Evolutionary conservation across 2,797 vertebrate species (phyloP), one percentile per base, ranked within the genome.

Genomic region (Leptatherina wallacei): DNA sequence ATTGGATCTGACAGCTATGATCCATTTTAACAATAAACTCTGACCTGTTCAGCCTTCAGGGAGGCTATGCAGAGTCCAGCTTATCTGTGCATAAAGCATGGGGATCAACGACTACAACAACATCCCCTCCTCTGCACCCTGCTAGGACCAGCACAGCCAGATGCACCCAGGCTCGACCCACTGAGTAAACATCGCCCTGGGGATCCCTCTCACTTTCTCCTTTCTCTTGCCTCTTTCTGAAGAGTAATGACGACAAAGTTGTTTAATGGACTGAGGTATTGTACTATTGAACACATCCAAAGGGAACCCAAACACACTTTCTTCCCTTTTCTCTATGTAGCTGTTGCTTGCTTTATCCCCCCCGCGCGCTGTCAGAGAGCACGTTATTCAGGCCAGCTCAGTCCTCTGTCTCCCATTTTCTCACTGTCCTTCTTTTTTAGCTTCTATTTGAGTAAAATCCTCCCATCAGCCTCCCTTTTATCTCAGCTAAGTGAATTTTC

Each of bases 121-220:
- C 63, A 51, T 55, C 58, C 64, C 74, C 49, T 63, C 58, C 64
- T 64, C 57, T 32, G 57, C 61, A 0, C 61, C 84, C 79, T 75
- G 76, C 80, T 77, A 77, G 22, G 80, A 75, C 27, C 12, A 4
- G 61, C 73, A 74, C 75, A 66, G 75, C 36, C 0, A 32, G 61
- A 71, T 65, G 42, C 68, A 75, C 71, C 57, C 40, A 71, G 70
- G 70, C 75, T 78, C 76, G 83, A 82, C 77, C 76, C 69, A 65
- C 58, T 62, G 65, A 83, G 85, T 84, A 88, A 88, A 86, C 76
- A 82, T 73, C 63, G 82, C 84, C 77, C 75, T 2, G 32, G 85
- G 83, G 85, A 80, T 76, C 57, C 73, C 73, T 75, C 69, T 55
- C 62, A 65, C n/a, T 61, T 65, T 66, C 67, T 63, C 42, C 55